These are phyloP conservation scores for Ectropis grisescens DNA, from an alignment of 1,140 invertebrate genomes.

Conservation along the genomic window DNA sequence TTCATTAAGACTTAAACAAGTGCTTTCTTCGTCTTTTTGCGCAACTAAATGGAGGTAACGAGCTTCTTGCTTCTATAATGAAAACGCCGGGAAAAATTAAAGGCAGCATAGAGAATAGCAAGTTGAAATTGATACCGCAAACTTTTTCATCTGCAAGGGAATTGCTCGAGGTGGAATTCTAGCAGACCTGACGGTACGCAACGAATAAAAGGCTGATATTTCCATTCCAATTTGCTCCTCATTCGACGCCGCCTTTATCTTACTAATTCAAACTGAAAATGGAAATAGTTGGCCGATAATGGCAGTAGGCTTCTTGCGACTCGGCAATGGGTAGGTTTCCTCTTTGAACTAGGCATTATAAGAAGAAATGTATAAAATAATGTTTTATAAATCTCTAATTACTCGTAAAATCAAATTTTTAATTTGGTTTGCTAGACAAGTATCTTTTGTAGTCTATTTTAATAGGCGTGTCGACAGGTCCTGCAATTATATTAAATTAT, in stretches of 20 bases:
- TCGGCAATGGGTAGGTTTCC: too few relatives aligned
- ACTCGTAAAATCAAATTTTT: too few relatives aligned
- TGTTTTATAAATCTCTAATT: too few relatives aligned
- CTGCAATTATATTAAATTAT: too few relatives aligned
- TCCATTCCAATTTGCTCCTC: conserved; percentile 15
- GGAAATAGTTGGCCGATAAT: not conserved
- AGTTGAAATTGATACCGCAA: conserved; percentile 41
- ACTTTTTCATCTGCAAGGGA: conserved; percentile 34
- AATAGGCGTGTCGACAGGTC: too few relatives aligned
- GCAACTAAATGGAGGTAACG: conserved; percentile 40
- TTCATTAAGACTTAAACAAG: conserved; percentile 50
- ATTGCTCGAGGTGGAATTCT: conserved; percentile 18
- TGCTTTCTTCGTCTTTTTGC: conserved; percentile 28
- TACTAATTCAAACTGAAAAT: conserved; percentile 11
- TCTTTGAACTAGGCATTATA: too few relatives aligned
- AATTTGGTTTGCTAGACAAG: too few relatives aligned
- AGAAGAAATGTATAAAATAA: too few relatives aligned
- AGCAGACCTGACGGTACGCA: conserved; percentile 9
- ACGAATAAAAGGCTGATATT: conserved; percentile 18
- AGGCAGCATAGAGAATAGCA: conserved; percentile 35
- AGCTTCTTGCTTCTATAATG: conserved; percentile 46
- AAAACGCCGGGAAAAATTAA: conserved; percentile 31
- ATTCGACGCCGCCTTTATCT: conserved; percentile 14
- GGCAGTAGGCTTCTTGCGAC: too few relatives aligned
- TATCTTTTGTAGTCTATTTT: too few relatives aligned